Evolutionary conservation across 2,888 invertebrate species (phyloP).

Genomic region (Diarsia dahlii): DNA sequence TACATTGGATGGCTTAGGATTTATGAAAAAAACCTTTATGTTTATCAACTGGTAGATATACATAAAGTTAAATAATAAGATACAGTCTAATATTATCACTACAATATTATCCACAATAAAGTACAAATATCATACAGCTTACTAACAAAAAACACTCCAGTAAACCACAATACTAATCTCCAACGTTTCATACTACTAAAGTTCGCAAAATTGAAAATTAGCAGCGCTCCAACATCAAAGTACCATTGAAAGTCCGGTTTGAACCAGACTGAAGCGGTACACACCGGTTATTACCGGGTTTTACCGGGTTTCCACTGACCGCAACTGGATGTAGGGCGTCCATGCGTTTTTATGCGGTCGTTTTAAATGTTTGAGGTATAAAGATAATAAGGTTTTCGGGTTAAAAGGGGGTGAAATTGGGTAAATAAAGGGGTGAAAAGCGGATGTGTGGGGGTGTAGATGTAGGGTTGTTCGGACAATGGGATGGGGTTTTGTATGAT

Average conservation of each 20-base stretch:
- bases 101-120: not conserved
- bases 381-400: constrained; percentile 58
- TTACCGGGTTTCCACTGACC: constrained; percentile 76
- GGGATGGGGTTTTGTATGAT: constrained; percentile 32
- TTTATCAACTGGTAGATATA: not conserved
- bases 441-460: constrained; percentile 25
- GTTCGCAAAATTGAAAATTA: constrained; percentile 70
- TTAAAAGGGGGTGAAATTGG: constrained; percentile 56
- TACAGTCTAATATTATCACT: not conserved
- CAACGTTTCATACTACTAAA: constrained; percentile 63
- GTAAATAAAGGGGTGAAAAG: constrained; percentile 59
- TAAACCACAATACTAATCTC: constrained; percentile 48
- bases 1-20: too few species aligned
- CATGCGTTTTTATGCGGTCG: constrained; percentile 72
- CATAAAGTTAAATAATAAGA: not conserved
- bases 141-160: constrained; percentile 20
- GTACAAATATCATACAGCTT: not conserved
- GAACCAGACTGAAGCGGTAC: constrained; percentile 62
- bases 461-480: constrained; percentile 17
- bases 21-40: not conserved
- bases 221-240: constrained; percentile 73
- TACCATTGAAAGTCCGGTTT: constrained; percentile 66
- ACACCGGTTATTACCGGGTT: constrained; percentile 77
- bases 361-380: constrained; percentile 64
- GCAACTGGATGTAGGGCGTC: constrained; percentile 64